A percentile compares a stretch with the other conserved stretches of the same genome.
phyloP scores from a whole-genome alignment of 2,888 invertebrate species.

The Megastigmus dorsalis region DNA sequence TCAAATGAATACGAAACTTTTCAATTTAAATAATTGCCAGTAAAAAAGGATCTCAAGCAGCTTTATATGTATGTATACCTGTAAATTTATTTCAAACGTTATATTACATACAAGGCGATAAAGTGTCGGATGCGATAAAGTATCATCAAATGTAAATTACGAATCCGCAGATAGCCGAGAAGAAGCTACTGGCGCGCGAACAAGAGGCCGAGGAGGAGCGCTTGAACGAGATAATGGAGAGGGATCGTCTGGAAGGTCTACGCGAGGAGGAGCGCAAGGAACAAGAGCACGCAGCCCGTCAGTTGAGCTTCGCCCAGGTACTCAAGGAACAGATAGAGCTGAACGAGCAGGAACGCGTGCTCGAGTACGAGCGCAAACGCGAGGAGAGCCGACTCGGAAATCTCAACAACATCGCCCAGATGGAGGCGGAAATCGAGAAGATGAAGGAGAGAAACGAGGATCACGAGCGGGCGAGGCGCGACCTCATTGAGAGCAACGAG shows the following conservation, averaged over 20 bases:
- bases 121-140: too few relatives aligned
- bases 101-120: too few relatives aligned
- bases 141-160: too few relatives aligned
- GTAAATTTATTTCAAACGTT: too few relatives aligned
- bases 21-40: too few relatives aligned
- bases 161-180: slow-evolving; percentile 71
- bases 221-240: slow-evolving; percentile 84
- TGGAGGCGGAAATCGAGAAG: slow-evolving; percentile 80
- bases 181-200: slow-evolving; percentile 71
- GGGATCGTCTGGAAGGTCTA: slow-evolving; percentile 78
- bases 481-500: slow-evolving; percentile 76
- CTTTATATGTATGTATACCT: too few relatives aligned
- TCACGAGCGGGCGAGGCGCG: slow-evolving; percentile 61
- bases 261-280: slow-evolving; percentile 78
- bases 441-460: slow-evolving; percentile 67
- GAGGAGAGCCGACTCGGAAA: slow-evolving; percentile 81
- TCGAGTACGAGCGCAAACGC: slow-evolving; percentile 82
- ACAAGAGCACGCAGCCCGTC: slow-evolving; percentile 71
- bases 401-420: slow-evolving; percentile 79
- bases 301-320: slow-evolving; percentile 77
- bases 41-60: too few relatives aligned
- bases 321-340: slow-evolving; percentile 78
- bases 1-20: too few relatives aligned
- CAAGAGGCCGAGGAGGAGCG: slow-evolving; percentile 74
- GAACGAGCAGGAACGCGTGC: slow-evolving; percentile 76